Evolutionary conservation across 2,888 invertebrate species (phyloP).

Genomic region (Euspilapteryx auroguttella): DNA sequence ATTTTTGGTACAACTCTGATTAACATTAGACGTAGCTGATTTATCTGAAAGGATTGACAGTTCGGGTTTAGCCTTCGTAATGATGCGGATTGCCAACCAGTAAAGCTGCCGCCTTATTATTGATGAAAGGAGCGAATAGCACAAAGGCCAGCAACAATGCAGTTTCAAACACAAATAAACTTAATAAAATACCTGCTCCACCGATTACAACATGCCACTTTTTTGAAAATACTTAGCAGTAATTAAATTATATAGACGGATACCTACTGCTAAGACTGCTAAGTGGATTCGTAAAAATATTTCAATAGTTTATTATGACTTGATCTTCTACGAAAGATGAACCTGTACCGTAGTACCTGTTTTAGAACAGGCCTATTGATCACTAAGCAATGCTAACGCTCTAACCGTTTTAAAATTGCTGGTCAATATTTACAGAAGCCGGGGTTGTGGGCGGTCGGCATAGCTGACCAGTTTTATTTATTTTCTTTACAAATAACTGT

Average conservation of each 20-base stretch:
- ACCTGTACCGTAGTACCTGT: slow-evolving; percentile 22
- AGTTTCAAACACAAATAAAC: too few species aligned
- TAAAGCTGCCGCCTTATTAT: slow-evolving; percentile 20
- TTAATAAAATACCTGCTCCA: too few species aligned
- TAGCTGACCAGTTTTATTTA: slow-evolving; percentile 36
- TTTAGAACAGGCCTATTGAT: slow-evolving; percentile 28
- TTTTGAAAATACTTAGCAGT: too few species aligned
- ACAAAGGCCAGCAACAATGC: too few species aligned
- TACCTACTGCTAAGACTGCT: too few species aligned
- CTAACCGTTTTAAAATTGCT: slow-evolving; percentile 51
- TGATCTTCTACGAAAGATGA: slow-evolving; percentile 12
- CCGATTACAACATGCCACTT: too few species aligned
- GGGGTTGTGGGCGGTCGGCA: slow-evolving; percentile 40
- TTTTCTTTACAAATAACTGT: slow-evolving; percentile 55
- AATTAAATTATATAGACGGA: too few species aligned
- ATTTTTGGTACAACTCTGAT: slow-evolving; percentile 45
- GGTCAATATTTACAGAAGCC: slow-evolving; percentile 49
- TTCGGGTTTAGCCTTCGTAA: slow-evolving; percentile 30
- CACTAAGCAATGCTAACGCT: slow-evolving; percentile 22
- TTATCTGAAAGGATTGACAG: slow-evolving; percentile 49
- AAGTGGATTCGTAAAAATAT: slow-evolving; percentile 1
- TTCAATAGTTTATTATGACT: slow-evolving; percentile 13
- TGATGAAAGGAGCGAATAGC: slow-evolving; percentile 8
- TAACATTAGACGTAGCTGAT: slow-evolving; percentile 41
- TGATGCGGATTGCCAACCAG: slow-evolving; percentile 25